phyloP scores from a whole-genome alignment of 2,113 vertebrate genomes.

The Tachuris rubrigastra region DNA sequence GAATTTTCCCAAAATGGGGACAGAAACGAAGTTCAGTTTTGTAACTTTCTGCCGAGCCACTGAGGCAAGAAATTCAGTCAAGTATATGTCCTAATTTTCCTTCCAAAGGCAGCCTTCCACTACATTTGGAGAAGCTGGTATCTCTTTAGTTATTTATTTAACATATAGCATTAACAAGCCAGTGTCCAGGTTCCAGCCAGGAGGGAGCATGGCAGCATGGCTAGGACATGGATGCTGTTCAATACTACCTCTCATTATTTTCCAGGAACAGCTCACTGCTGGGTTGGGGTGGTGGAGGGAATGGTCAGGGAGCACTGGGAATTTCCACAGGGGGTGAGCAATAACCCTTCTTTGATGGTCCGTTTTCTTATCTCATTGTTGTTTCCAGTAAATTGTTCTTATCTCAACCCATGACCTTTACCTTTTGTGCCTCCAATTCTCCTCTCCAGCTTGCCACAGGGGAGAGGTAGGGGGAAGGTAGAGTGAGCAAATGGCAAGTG shows the following conservation, averaged over 20 bases:
- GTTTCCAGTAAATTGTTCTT: background rate
- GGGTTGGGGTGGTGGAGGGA: accelerated
- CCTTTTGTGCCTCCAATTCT: background rate
- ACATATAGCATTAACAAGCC: background rate
- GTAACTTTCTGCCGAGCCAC: background rate
- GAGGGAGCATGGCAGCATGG: background rate
- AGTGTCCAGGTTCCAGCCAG: background rate
- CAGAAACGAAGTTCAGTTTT: background rate
- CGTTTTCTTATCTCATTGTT: background rate
- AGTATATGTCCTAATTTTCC: background rate
- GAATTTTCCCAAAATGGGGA: background rate
- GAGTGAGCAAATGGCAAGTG: background rate
- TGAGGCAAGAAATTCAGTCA: background rate
- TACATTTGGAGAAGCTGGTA: background rate
- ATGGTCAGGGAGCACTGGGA: accelerated
- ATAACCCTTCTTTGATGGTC: background rate
- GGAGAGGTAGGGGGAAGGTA: accelerated
- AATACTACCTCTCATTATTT: background rate
- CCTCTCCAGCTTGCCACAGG: accelerated
- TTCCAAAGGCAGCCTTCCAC: background rate
- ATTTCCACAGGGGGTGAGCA: no score
- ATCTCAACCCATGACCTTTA: background rate
- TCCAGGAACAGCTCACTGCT: background rate
- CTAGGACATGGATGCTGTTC: accelerated
- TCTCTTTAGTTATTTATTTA: background rate